Evolutionary conservation across 1,140 invertebrate species (phyloP).

Genomic region (Cataglyphis hispanica): DNA sequence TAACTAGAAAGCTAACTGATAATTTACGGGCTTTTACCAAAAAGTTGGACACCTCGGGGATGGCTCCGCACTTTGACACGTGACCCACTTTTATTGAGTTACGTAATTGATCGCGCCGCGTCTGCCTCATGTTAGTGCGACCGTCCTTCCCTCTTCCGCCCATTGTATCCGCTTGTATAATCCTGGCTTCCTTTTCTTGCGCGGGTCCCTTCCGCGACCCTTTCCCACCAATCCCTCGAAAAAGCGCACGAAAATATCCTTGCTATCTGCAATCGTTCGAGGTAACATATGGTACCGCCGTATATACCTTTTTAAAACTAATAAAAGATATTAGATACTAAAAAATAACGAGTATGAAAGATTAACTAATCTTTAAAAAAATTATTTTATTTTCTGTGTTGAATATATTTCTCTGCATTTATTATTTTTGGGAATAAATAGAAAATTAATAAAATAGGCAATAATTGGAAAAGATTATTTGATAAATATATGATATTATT

Average conservation of each 20-base stretch:
- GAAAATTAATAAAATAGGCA: not conserved
- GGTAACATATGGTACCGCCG: not conserved
- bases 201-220: not conserved
- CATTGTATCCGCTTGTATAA: slow-evolving; percentile 25
- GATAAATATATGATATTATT: not conserved
- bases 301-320: not conserved
- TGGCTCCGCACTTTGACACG: slow-evolving; percentile 84
- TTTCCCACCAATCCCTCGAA: not conserved
- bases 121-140: slow-evolving; percentile 65
- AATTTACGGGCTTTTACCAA: slow-evolving; percentile 85
- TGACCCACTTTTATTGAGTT: slow-evolving; percentile 85
- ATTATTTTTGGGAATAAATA: not conserved
- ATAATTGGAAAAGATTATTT: not conserved
- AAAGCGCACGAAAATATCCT: slow-evolving; percentile 7
- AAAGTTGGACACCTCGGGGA: slow-evolving; percentile 84
- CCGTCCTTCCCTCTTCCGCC: slow-evolving; percentile 31
- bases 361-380: not conserved
- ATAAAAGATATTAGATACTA: slow-evolving; percentile 1
- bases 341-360: not conserved
- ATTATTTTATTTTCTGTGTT: not conserved
- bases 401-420: not conserved
- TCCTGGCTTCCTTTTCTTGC: slow-evolving; percentile 30
- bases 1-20: slow-evolving; percentile 72
- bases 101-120: slow-evolving; percentile 82
- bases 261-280: not conserved